Evolutionary conservation across 2,113 vertebrate species (phyloP).

Genomic region (Gracilinanus agilis): DNA sequence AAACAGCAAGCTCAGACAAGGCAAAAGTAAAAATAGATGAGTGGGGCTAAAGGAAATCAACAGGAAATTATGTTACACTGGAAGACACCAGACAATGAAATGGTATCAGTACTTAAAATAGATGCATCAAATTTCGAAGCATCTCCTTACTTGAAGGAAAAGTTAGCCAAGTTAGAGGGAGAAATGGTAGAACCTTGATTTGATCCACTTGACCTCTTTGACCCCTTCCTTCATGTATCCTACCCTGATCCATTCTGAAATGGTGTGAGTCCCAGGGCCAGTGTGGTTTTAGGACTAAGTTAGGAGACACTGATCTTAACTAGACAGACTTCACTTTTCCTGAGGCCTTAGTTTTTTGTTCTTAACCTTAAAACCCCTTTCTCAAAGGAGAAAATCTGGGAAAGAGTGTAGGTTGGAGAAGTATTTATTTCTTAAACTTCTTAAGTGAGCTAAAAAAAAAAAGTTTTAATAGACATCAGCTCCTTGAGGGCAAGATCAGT

Average conservation of each 20-base stretch:
- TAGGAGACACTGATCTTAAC: too few relatives aligned
- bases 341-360: background rate
- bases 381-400: background rate
- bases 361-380: background rate
- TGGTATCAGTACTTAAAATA: too few relatives aligned
- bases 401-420: background rate
- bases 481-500: background rate
- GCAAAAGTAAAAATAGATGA: background rate
- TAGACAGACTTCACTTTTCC: too few relatives aligned
- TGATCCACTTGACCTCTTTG: too few relatives aligned
- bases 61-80: background rate
- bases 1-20: background rate
- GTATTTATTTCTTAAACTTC: background rate
- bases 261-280: background rate
- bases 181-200: background rate
- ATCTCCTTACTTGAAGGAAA: background rate
- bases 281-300: too few relatives aligned
- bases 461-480: background rate
- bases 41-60: background rate
- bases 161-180: background rate
- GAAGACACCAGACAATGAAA: background rate
- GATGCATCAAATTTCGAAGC: background rate
- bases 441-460: background rate
- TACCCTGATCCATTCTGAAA: background rate
- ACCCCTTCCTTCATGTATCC: background rate